Conservation (phyloP, 92 coral and sea anemone species). For the Porites evermanni region DNA sequence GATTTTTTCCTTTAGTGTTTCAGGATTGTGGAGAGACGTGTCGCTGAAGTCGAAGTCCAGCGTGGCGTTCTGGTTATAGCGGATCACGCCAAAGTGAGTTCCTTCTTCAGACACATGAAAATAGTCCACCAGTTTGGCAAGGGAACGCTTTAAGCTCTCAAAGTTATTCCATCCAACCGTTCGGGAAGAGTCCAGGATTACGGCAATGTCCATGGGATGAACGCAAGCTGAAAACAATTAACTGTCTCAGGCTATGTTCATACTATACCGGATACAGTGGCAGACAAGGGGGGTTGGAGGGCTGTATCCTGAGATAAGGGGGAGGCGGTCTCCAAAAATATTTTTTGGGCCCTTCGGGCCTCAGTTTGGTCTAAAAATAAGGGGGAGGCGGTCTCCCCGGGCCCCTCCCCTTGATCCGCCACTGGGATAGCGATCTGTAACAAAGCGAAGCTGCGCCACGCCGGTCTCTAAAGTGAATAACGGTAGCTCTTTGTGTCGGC, state of each 20-base stretch:
- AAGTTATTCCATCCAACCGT: constrained; percentile 71
- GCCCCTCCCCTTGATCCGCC: no score
- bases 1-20: constrained; percentile 72
- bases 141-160: constrained; percentile 72
- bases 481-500: no score
- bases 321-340: no score
- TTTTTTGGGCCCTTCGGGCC: no score
- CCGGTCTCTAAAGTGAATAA: no score
- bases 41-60: constrained; percentile 82
- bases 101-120: constrained; percentile 81
- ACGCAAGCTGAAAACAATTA: constrained; percentile 67
- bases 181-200: constrained; percentile 79
- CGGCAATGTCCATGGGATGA: constrained; percentile 84
- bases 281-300: no score
- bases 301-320: no score
- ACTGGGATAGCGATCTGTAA: no score
- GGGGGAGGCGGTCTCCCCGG: no score
- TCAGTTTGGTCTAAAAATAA: no score
- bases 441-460: no score
- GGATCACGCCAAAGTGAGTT: constrained; percentile 88
- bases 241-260: neutral
- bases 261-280: neutral
- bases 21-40: constrained; percentile 64
- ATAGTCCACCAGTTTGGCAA: constrained; percentile 79
- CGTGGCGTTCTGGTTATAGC: constrained; percentile 78